Conservation (phyloP, 2,113 vertebrate genomes). For the Arizona elegans region DNA sequence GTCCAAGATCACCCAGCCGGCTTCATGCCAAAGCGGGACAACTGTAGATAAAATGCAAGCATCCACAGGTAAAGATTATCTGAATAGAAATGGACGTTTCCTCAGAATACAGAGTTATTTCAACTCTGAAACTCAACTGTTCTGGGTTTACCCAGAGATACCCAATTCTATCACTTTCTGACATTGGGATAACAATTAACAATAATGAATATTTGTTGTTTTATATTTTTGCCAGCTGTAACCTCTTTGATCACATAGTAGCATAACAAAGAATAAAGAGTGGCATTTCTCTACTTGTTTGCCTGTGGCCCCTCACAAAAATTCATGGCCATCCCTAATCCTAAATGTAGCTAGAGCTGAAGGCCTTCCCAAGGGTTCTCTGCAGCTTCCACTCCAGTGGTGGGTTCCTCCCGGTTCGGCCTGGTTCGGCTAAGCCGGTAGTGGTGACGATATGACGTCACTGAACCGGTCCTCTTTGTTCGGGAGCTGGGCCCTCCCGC, state of each 20-base stretch:
- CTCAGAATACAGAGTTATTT: not conserved
- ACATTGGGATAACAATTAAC: not conserved
- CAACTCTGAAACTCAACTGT: not conserved
- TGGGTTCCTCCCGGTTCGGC: too few species aligned
- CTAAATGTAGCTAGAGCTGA: conserved; percentile 2
- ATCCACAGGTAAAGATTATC: not conserved
- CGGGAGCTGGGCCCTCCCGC: too few species aligned
- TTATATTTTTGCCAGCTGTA: not conserved
- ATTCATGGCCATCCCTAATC: not conserved
- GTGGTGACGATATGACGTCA: too few species aligned
- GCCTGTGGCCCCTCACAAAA: not conserved
- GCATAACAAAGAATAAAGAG: not conserved
- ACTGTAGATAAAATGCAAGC: not conserved
- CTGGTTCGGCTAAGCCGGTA: too few species aligned
- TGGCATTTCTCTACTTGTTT: not conserved
- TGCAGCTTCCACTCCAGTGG: not conserved
- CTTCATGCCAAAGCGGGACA: not conserved
- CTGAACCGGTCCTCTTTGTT: too few species aligned
- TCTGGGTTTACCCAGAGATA: not conserved
- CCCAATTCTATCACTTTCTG: not conserved
- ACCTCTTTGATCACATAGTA: not conserved
- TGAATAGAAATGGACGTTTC: not conserved
- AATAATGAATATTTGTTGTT: not conserved
- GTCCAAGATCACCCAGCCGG: not conserved
- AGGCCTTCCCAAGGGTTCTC: not conserved